Base-by-base conservation (phyloP, 1,140 invertebrate species). In the Ctenoplectra terminalis region DNA sequence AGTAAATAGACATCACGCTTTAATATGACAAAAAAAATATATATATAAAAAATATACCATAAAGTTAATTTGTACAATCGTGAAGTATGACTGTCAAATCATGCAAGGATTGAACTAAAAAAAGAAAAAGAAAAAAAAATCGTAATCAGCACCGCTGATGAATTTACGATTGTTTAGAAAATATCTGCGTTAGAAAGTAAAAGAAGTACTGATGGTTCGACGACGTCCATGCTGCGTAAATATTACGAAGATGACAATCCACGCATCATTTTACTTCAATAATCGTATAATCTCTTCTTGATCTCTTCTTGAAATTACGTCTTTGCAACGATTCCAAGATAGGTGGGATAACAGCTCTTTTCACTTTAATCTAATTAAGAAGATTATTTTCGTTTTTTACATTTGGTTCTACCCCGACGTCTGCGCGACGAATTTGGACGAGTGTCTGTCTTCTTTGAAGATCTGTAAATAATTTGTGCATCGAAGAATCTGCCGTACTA, bases 351-450 rank as follows among this genome's bases (percentile, higher is more conserved):
- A n/a, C n/a, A n/a, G n/a, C 26, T 26, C 34, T 20, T 23, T 17
- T 23, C 46, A 31, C 5, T 6, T 60, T 50, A 17, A 56, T 48
- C 64, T 37, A 37, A 3, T 61, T 46, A 31, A n/a, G n/a, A 8
- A 20, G 40, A 85, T 94, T 92, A 95, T 89, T 95, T 94, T 73
- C 94, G 91, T 87, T 94, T 94, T 87, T 95, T 95, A 77, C 94
- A 94, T 92, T 95, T 95, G 69, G 94, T 94, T 75, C 94, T 92
- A 23, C 94, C 95, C 48, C 93, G 92, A 43, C 94, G 93, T 88
- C 94, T 94, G 50, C 94, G 93, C 26, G 93, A 94, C 0, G 93
- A 92, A 64, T 93, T 93, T 58, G 90, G 90, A 81, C 93, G 92
- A 80, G 94, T 90, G 76, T 95, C 94, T 17, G 94, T 89, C 84